Evolutionary conservation across 2,113 vertebrate species (phyloP), one percentile per base, ranked within the genome.

Genomic region (Pao palembangensis): DNA sequence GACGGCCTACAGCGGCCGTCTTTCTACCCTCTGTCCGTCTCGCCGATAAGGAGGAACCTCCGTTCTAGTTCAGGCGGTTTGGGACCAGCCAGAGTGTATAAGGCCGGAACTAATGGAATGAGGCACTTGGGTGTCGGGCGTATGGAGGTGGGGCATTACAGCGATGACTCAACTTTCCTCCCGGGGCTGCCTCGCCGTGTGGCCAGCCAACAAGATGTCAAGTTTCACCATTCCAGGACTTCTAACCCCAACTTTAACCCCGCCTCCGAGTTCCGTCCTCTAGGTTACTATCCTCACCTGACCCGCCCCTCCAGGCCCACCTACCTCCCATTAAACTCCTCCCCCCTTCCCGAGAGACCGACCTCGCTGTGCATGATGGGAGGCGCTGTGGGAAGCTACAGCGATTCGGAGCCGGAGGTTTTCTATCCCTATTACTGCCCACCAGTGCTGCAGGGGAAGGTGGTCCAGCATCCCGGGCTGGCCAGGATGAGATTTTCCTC

Each of bases 201-300:
- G 0, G 93, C 91, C 62, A 96, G 94, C 86, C 96, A 96, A 92
- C 78, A 93, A 62, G 94, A 98, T 47, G 92, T 98, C 85, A 94
- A 98, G 74, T 90, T 89, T 38, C 84, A 93, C 15, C 73, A 81
- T n/a, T 75, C 81, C 0, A 75, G 82, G 58, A 79, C 66, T n/a
- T 15, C 74, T 3, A 70, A 87, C 63, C 75, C 84, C 8, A 19
- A 53, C 49, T 81, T 83, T 51, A 57, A 82, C 79, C 68, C 80
- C 1, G 87, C 93, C 54, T 95, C 94, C 0, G 96, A 99, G 81
- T 98, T 95, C 73, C 90, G 91, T 18, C 95, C 95, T 0, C 84
- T 98, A 13, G 94, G 95, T 14, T 94, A 94, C 0, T 94, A 93
- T 72, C 94, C 95, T 0, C 84, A 93, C 0, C 78, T 98, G 52